Evolutionary conservation across 2,888 invertebrate species (phyloP).

Genomic region (Amiota minor): DNA sequence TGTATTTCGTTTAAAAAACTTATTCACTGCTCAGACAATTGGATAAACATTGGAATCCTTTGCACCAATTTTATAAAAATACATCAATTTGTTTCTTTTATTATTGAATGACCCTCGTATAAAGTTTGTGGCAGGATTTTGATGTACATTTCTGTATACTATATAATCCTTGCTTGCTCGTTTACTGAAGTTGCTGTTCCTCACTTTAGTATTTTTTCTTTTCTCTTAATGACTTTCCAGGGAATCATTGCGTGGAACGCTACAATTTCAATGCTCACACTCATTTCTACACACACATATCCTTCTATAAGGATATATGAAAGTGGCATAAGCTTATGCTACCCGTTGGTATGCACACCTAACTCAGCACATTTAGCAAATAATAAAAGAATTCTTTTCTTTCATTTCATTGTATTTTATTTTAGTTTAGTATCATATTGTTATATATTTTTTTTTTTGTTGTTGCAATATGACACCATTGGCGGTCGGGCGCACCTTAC

Average conservation of each 20-base stretch:
- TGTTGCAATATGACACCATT: neutral
- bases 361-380: slow-evolving; percentile 9
- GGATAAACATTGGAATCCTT: too few relatives aligned
- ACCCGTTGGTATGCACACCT: neutral
- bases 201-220: slow-evolving; percentile 27
- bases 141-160: too few relatives aligned
- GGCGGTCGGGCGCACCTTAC: neutral
- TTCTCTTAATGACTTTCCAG: slow-evolving; percentile 58
- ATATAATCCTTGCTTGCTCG: too few relatives aligned
- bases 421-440: neutral
- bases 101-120: slow-evolving; percentile 18
- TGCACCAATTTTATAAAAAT: too few relatives aligned
- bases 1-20: too few relatives aligned
- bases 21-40: too few relatives aligned
- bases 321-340: neutral
- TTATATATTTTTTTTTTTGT: neutral
- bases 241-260: slow-evolving; percentile 61
- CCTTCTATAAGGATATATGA: neutral
- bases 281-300: neutral
- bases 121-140: too few relatives aligned
- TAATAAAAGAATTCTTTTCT: slow-evolving; percentile 21
- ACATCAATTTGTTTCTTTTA: too few relatives aligned
- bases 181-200: slow-evolving; percentile 10
- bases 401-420: slow-evolving; percentile 18
- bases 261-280: slow-evolving; percentile 53